Percentiles rank a stretch among this genome's conserved stretches.
Conservation (phyloP, 2,797 vertebrate genomes). For the Chelonia mydas region DNA sequence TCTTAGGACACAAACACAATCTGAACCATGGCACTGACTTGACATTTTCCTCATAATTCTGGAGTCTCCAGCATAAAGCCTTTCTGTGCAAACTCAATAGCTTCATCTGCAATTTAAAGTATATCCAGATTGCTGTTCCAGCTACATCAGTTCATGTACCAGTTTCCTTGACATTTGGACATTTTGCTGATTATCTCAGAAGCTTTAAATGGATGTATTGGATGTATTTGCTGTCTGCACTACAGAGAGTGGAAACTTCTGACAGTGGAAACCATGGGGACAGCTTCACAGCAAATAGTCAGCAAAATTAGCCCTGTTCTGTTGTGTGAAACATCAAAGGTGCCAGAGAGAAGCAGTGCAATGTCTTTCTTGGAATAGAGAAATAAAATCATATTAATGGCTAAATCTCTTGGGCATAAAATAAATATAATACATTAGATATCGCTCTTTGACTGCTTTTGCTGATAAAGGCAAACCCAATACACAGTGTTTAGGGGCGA, state of each 20-base stretch:
- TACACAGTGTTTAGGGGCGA: neutral
- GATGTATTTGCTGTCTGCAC: fast-evolving
- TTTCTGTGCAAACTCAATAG: neutral
- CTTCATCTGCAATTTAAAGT: neutral
- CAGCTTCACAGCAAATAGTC: fast-evolving
- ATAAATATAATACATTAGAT: fast-evolving
- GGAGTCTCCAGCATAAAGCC: neutral
- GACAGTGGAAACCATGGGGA: neutral
- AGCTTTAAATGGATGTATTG: fast-evolving
- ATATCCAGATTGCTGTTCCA: neutral
- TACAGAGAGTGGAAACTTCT: neutral
- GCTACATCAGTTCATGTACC: neutral
- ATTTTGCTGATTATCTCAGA: fast-evolving
- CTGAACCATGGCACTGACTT: neutral
- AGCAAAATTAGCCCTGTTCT: fast-evolving
- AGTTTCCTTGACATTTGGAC: neutral
- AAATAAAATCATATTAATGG: neutral
- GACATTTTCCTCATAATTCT: neutral
- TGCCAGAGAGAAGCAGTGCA: neutral
- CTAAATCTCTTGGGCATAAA: neutral
- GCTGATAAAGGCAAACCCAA: neutral
- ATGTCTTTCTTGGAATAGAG: neutral
- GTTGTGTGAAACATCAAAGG: fast-evolving
- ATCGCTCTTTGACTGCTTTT: neutral
- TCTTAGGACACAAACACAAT: neutral